These are phyloP conservation scores for Apis dorsata DNA, from an alignment of 1,140 invertebrate genomes.

Conservation along the genomic window DNA sequence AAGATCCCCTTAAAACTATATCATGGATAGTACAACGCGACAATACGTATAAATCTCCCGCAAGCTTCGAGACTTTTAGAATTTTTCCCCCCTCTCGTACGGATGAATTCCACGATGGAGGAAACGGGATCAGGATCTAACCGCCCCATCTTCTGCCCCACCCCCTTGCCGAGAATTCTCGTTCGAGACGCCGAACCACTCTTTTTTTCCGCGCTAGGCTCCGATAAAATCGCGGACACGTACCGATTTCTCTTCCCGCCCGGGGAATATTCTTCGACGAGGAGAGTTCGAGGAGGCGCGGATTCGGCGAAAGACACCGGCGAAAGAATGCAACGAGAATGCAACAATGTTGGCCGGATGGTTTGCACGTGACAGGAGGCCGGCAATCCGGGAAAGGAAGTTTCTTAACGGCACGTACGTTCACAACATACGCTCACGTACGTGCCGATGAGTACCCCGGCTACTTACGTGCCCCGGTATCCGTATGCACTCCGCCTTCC, in stretches of 20 bases:
- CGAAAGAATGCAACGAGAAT: constrained; percentile 59
- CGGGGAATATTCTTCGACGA: constrained; percentile 54
- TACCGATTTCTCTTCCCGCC: constrained; percentile 51
- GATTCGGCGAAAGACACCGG: constrained; percentile 54
- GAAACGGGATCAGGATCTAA: background rate
- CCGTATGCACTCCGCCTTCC: constrained; percentile 30
- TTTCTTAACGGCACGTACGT: constrained; percentile 65
- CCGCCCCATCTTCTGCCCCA: background rate
- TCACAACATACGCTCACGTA: constrained; percentile 60
- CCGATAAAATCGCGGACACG: constrained; percentile 55
- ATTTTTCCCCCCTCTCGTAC: background rate
- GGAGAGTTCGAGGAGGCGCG: constrained; percentile 49
- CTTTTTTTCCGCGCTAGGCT: background rate
- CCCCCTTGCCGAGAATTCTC: constrained; percentile 15
- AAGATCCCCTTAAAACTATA: too few relatives aligned
- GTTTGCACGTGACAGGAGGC: constrained; percentile 65
- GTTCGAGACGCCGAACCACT: background rate
- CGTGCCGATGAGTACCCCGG: constrained; percentile 48
- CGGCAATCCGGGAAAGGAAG: constrained; percentile 61
- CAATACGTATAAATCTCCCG: too few relatives aligned
- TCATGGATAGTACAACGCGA: too few relatives aligned
- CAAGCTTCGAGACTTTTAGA: too few relatives aligned
- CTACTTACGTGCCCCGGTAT: constrained; percentile 49
- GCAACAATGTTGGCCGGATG: constrained; percentile 65
- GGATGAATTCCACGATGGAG: constrained; percentile 12